These are phyloP conservation scores for Ennomos erosarius DNA, from an alignment of 2,888 invertebrate genomes.

Conservation along the genomic window DNA sequence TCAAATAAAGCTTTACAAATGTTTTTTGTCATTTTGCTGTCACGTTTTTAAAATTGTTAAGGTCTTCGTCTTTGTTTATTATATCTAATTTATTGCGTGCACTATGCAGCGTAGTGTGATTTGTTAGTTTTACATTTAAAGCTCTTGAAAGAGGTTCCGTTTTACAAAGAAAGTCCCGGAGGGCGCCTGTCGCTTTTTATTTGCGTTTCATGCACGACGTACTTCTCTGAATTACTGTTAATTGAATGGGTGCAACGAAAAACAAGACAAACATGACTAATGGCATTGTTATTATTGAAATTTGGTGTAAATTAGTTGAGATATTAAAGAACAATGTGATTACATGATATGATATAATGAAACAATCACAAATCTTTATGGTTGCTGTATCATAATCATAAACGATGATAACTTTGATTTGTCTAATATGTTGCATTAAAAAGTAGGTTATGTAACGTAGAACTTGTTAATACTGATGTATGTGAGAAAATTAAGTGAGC, in stretches of 20 bases:
- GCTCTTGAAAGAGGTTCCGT: slow-evolving; percentile 17
- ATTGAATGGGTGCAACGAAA: slow-evolving; percentile 19
- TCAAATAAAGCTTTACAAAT: too few species aligned
- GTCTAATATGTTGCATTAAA: too few species aligned
- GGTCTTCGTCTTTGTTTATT: slow-evolving; percentile 8
- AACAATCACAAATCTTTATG: background rate
- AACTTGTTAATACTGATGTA: background rate
- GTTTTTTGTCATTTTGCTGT: background rate
- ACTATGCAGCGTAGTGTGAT: slow-evolving; percentile 10
- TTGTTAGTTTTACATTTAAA: slow-evolving; percentile 19
- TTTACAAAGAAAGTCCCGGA: slow-evolving; percentile 24
- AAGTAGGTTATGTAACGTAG: too few species aligned
- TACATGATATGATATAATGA: too few species aligned
- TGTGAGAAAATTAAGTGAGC: slow-evolving; percentile 1
- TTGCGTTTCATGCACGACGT: slow-evolving; percentile 20
- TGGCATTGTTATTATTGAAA: slow-evolving; percentile 9
- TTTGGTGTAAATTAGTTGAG: slow-evolving; percentile 6
- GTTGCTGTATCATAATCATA: too few species aligned
- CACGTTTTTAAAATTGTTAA: background rate
- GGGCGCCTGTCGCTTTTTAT: slow-evolving; percentile 24
- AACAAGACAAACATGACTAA: slow-evolving; percentile 1
- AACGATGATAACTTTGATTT: too few species aligned
- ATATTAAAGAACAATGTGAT: too few species aligned
- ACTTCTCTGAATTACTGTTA: slow-evolving; percentile 22
- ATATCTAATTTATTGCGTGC: background rate